A percentile compares a stretch with the other conserved stretches of the same genome.
Conservation (phyloP, 2,888 invertebrate species). For the Mechanitis messenoides region DNA sequence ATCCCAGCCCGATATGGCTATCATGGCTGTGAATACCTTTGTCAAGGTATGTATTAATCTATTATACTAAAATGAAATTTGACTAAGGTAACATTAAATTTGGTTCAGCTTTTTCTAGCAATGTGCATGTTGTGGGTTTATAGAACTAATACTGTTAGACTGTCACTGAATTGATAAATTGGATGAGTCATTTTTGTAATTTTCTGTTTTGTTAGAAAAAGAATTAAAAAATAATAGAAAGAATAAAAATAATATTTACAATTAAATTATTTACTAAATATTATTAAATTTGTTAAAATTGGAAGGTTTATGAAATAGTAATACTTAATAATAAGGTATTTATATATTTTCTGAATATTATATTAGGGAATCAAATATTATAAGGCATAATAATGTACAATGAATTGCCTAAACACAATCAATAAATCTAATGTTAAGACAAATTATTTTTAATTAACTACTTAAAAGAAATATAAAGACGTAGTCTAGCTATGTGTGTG, state of each 20-base stretch:
- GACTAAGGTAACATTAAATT: constrained; percentile 22
- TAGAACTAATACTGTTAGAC: constrained; percentile 9
- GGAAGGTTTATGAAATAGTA: not conserved
- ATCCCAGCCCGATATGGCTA: constrained; percentile 99
- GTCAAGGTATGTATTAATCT: constrained; percentile 86
- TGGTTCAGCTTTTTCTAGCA: constrained; percentile 29
- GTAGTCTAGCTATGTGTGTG: constrained; percentile 65
- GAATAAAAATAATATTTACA: too few species aligned
- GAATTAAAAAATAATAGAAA: not conserved
- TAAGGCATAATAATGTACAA: too few species aligned
- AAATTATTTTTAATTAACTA: constrained; percentile 27
- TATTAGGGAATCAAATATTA: too few species aligned
- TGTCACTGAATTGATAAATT: constrained; percentile 3
- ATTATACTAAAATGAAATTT: constrained; percentile 12
- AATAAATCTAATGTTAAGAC: constrained; percentile 7
- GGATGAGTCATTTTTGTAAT: not conserved
- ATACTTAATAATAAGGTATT: not conserved
- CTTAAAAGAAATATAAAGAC: constrained; percentile 22
- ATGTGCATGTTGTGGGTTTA: constrained; percentile 27
- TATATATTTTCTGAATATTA: too few species aligned
- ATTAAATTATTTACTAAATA: too few species aligned
- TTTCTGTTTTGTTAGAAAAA: not conserved
- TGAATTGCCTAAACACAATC: too few species aligned
- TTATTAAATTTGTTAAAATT: too few species aligned
- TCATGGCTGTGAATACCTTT: constrained; percentile 99